These are phyloP conservation scores for Metellina segmentata DNA, from an alignment of 2,888 invertebrate genomes.

Conservation along the genomic window DNA sequence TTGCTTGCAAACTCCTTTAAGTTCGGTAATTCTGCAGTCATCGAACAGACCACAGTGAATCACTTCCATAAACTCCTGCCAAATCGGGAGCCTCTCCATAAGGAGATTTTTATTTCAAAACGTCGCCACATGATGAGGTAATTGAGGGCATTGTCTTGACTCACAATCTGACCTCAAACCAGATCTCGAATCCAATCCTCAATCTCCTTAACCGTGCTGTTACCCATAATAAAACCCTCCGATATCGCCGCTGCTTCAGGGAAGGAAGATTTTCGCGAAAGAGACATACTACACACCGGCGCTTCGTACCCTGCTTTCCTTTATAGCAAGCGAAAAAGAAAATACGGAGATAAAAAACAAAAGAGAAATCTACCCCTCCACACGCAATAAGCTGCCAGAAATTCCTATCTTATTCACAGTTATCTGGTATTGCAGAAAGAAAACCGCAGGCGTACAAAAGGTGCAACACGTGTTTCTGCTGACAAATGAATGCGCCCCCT, in stretches of 20 bases:
- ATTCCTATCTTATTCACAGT: conserved; percentile 43
- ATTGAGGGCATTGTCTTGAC: conserved; percentile 27
- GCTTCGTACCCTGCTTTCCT: too few species aligned
- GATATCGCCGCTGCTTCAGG: conserved; percentile 3
- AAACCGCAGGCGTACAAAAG: conserved; percentile 38
- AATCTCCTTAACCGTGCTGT: not conserved
- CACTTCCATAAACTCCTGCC: too few species aligned
- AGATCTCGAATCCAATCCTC: conserved; percentile 29
- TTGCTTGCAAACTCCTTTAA: too few species aligned
- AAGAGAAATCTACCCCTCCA: not conserved
- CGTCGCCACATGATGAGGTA: not conserved
- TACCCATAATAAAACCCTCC: conserved; percentile 40
- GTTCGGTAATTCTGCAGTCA: too few species aligned
- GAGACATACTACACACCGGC: not conserved
- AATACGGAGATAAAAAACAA: not conserved
- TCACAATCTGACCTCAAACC: conserved; percentile 16
- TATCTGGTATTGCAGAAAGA: conserved; percentile 49
- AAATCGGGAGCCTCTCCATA: not conserved
- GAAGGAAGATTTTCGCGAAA: conserved; percentile 1
- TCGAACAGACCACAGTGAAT: too few species aligned
- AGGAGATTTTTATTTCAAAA: not conserved
- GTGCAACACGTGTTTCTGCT: conserved; percentile 71
- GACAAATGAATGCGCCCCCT: conserved; percentile 75
- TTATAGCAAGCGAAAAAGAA: not conserved
- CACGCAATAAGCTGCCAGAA: not conserved